Base-by-base conservation (phyloP, 2,113 vertebrate genomes). In the Perognathus longimembris region DNA sequence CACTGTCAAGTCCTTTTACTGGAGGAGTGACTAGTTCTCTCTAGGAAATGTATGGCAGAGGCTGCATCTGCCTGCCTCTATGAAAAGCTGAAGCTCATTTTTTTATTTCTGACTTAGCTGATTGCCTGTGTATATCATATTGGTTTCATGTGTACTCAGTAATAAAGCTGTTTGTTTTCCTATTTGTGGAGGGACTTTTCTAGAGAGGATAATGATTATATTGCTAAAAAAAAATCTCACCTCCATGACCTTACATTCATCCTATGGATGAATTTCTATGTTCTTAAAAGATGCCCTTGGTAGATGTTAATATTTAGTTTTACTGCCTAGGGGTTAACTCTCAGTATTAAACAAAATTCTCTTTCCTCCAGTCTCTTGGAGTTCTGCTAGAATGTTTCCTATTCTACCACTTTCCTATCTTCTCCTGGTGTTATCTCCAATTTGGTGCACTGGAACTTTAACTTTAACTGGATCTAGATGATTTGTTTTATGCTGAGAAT, bases 401-500 rank as follows among this genome's bases (percentile, higher is more conserved):
- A 34, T 30, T 26, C 34, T 57, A 32, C 28, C n/a, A 10, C 3
- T 21, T 63, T 70, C 11, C 36, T 42, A 24, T 63, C 61, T 38
- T 14, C 90, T 67, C 59, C 59, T 24, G 59, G 59, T 6, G 26
- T 61, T 66, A n/a, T 59, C 50, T 50, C 24, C 85, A 70, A 82
- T 50, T 26, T 32, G 21, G 57, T 32, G 38, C 28, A 57, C 26
- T 73, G 21, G 38, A 64, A 63, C 28, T 90, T 70, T 85, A 61
- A 89, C 83, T 85, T n/a, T n/a, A n/a, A n/a, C n/a, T 88, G 36
- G 59, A 59, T 14, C 26, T 2, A 57, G 57, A 80, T 3, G 32
- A 67, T 80, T 89, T 61, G 89, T 59, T 76, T 81, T 90, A 32
- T 57, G 24, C 1, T 78, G 70, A 95, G 63, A 91, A n/a, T 50